These are phyloP conservation scores for Drosophila mettleri DNA, from an alignment of 2,888 invertebrate genomes.

Conservation along the genomic window DNA sequence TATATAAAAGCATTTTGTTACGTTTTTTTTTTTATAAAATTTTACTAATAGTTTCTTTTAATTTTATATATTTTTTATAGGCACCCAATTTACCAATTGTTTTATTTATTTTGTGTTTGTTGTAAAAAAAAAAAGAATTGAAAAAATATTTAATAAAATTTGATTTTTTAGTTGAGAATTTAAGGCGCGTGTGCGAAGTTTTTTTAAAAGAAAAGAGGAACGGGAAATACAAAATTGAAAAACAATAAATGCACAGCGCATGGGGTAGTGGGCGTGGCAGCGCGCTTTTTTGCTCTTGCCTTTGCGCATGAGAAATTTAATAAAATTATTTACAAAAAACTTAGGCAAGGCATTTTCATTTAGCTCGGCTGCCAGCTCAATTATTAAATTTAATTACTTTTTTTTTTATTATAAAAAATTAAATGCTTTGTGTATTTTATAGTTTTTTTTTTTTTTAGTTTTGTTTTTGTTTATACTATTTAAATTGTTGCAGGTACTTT, in stretches of 20 bases:
- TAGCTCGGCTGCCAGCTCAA: slow-evolving; percentile 17
- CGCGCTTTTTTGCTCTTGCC: slow-evolving; percentile 33
- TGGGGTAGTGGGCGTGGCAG: slow-evolving; percentile 22
- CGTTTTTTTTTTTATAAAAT: slow-evolving; percentile 75
- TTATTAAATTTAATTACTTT: neutral
- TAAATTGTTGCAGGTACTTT: slow-evolving; percentile 84
- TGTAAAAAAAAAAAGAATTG: neutral
- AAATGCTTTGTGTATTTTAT: slow-evolving; percentile 46
- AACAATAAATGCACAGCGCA: slow-evolving; percentile 29
- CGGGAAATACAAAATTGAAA: slow-evolving; percentile 16
- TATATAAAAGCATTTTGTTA: slow-evolving; percentile 65
- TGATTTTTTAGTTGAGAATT: slow-evolving; percentile 47
- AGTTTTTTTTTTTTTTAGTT: slow-evolving; percentile 48
- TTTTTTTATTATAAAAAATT: slow-evolving; percentile 40
- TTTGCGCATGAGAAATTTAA: slow-evolving; percentile 72
- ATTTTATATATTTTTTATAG: slow-evolving; percentile 80
- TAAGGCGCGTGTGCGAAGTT: slow-evolving; percentile 47
- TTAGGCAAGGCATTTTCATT: slow-evolving; percentile 31
- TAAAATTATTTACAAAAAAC: slow-evolving; percentile 79
- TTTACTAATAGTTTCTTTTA: slow-evolving; percentile 81
- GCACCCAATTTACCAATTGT: slow-evolving; percentile 84
- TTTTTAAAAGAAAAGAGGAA: slow-evolving; percentile 8
- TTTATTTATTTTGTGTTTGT: slow-evolving; percentile 41
- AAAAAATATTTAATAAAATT: slow-evolving; percentile 12
- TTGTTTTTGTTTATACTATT: slow-evolving; percentile 69